These are phyloP conservation scores for Drosophila erecta DNA, from an alignment of 1,140 invertebrate genomes.

Conservation along the genomic window DNA sequence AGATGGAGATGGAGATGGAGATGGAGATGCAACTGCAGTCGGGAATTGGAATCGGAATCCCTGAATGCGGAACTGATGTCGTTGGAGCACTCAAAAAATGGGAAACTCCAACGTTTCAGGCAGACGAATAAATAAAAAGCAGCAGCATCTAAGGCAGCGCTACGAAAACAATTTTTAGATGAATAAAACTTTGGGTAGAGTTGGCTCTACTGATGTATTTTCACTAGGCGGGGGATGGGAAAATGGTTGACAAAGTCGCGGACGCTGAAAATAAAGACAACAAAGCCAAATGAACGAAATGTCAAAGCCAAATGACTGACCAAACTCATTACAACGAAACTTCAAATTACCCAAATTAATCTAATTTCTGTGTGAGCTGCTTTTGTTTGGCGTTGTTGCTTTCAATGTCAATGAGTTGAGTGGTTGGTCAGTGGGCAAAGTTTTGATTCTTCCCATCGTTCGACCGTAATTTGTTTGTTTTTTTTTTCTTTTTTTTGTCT, in stretches of 20 bases:
- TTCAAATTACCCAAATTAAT: conserved; percentile 80
- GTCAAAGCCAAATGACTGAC: conserved; percentile 77
- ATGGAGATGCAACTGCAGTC: conserved; percentile 44
- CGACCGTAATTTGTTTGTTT: conserved; percentile 56
- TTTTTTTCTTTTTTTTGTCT: conserved; percentile 11
- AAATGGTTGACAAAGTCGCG: conserved; percentile 40
- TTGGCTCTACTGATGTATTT: conserved; percentile 1
- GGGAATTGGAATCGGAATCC: conserved; percentile 36
- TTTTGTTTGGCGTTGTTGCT: conserved; percentile 23
- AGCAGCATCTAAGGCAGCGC: conserved; percentile 39
- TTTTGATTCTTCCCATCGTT: conserved; percentile 48
- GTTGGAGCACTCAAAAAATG: conserved; percentile 57
- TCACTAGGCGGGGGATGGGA: conserved; percentile 8
- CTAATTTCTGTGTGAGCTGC: conserved; percentile 69
- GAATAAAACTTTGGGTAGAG: conserved; percentile 47
- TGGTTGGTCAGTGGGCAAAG: conserved; percentile 44
- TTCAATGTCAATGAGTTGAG: conserved; percentile 77
- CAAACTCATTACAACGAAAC: conserved; percentile 81
- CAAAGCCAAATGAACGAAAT: conserved; percentile 55
- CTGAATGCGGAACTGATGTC: conserved; percentile 72
- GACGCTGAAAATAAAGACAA: conserved; percentile 68
- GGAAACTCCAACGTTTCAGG: conserved; percentile 66
- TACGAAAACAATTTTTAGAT: conserved; percentile 43
- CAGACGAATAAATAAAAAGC: conserved; percentile 68
- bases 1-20: conserved; percentile 28